Evolutionary conservation across 1,140 invertebrate species (phyloP).

Genomic region (Aphidius ervi): DNA sequence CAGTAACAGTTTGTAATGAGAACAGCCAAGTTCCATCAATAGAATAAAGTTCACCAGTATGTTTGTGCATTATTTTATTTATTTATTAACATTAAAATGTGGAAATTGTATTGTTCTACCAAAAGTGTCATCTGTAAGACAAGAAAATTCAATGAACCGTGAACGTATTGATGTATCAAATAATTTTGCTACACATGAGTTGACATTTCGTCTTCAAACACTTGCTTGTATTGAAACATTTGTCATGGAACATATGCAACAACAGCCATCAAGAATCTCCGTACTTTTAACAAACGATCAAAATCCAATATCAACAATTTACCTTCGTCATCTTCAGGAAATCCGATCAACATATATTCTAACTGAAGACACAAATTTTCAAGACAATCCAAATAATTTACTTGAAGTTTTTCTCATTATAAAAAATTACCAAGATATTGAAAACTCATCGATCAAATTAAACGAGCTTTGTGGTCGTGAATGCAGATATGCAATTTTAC

Average conservation of each 20-base stretch:
- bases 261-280: slow-evolving; percentile 5
- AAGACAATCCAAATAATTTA: background rate
- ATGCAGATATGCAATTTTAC: slow-evolving; percentile 29
- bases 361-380: background rate
- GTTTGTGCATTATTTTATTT: too few relatives aligned
- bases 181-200: background rate
- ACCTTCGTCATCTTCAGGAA: slow-evolving; percentile 4
- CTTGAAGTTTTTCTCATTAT: slow-evolving; percentile 29
- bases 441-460: slow-evolving; percentile 3
- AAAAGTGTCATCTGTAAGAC: background rate
- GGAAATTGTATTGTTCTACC: slow-evolving; percentile 2
- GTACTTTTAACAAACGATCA: slow-evolving; percentile 3
- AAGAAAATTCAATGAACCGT: slow-evolving; percentile 10
- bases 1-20: too few relatives aligned
- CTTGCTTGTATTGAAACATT: slow-evolving; percentile 24
- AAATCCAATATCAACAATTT: slow-evolving; percentile 6
- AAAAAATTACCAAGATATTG: slow-evolving; percentile 21
- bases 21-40: too few relatives aligned
- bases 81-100: background rate
- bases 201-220: background rate
- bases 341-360: slow-evolving; percentile 20
- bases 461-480: slow-evolving; percentile 29
- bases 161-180: background rate
- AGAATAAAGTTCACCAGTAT: too few relatives aligned
- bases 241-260: slow-evolving; percentile 9